Evolutionary conservation across 1,140 invertebrate species (phyloP), one percentile per base, ranked within the genome.

Genomic region (Formica selysi): DNA sequence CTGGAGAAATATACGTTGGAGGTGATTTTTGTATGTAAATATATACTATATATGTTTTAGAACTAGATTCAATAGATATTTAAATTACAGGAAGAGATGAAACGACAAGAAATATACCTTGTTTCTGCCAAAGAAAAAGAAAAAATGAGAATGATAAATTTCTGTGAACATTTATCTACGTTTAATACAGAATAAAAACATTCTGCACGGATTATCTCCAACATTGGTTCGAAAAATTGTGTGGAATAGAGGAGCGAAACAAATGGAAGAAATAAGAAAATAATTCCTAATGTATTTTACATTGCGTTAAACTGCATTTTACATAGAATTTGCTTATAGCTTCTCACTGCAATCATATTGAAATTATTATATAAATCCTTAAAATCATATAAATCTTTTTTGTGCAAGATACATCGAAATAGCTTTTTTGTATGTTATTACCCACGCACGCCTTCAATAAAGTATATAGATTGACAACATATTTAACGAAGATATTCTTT

Each of bases 41-140:
- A 16, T 19, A 8, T 19, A 16, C 26, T 51, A 3, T 13, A 48
- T 48, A 13, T 48, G 44, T 11, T 48, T 44, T 48, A 13, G 13
- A 16, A 48, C 3, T 41, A 8, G 16, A 41, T 16, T n/a, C 10
- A 11, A 73, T 22, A 36, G 8, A 26, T 22, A 13, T 22, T 29
- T 81, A 29, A 81, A 70, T 81, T 81, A 8, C 16, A 81, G 78
- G 4, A 71, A 57, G 38, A 71, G 10, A 38, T 71, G 6, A 41
- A 71, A 3, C 51, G 4, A 7, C 78, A 81, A 44, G 48, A 38
- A 13, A 3, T 0, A 41, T 71, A 59, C 8, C 2, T 29, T 26
- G 8, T 7, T 41, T 70, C 54, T 22, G 19, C 36, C n/a, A 22
- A 64, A 78, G 26, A 8, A 22, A 79, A 51, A 36, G 61, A 79